Base-by-base conservation (phyloP, 1,140 invertebrate species). In the Doryteuthis pealeii region DNA sequence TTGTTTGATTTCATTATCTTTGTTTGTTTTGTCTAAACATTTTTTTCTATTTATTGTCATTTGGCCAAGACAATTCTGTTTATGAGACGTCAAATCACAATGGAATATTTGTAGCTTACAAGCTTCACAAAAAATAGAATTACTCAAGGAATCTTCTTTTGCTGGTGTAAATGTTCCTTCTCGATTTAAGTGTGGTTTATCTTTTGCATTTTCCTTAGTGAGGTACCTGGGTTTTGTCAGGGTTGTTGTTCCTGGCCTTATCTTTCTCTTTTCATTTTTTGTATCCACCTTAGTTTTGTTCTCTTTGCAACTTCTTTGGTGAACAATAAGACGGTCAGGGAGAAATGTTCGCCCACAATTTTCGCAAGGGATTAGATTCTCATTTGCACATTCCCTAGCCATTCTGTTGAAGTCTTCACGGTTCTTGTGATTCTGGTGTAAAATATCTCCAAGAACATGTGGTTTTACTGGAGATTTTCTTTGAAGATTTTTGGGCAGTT, bases 331-430 rank as follows among this genome's bases (percentile, higher is more conserved):
- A 28, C 92, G 85, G 79, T 93, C 92, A 0, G 92, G 91, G 66
- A 90, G 87, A 85, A 94, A 93, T 35, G 91, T 93, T 71, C 93
- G 85, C 22, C 90, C 90, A 84, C 93, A 94, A 76, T 90, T 91
- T 35, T 87, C 83, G 82, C 93, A 94, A 2, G 90, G 89, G 10
- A 92, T 83, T 54, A 94, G 83, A 69, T 89, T 86, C 45, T 72
- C 84, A 82, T 90, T 92, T 88, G 79, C 89, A 83, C 78, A 81
- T 78, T 89, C 79, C 76, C 79, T 87, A 22, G 86, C 86, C 35
- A 83, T 79, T 75, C 84, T 84, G 80, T 86, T 89, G 76, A 88
- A 85, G 68, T 76, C 70, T 49, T 81, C 73, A 66, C 74, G 77
- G 69, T 68, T 26, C 5, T 62, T 49, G 22, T 69, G 75, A 18